Base-by-base conservation (phyloP, 2,797 vertebrate species). In the Coregonus suidteri region DNA sequence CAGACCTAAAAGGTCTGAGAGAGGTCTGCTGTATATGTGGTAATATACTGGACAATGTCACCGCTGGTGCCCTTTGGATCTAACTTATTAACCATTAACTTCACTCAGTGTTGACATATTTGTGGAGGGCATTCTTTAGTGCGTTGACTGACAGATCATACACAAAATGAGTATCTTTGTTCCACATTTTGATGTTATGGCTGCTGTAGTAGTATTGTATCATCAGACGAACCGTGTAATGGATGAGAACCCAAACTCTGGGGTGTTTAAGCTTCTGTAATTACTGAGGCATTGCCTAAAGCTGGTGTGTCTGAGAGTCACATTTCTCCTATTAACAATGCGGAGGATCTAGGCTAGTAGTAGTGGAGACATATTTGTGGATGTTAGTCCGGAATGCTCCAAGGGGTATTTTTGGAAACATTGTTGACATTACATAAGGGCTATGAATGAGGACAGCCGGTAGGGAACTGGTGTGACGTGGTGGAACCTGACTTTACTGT, bases 81-180 rank as follows among this genome's bases (percentile, higher is more conserved):
- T 71, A 34, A 64, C 77, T 88, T 83, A 88, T 78, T 89, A 87
- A 88, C 84, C 87, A 87, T 78, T 88, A 87, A 89, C 72, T 15
- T 31, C 15, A 34, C 65, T 77, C 30, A 79, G 84, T 88, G 81
- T 87, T 75, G 73, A 77, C 75, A 88, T 64, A 64, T 25, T 64
- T 64, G 9, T 30, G 1, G n/a, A 7, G n/a, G 56, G n/a, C 16
- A 7, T 62, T 62, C 56, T 62, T 62, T 64, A 20, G 3, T 64
- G 9, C 59, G 80, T 87, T 77, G 73, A 75, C 76, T 87, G 83
- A 83, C 85, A 34, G 25, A 16, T 68, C 66, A 84, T 6, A 47
- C 59, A 87, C 83, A 75, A 86, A 82, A 65, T 47, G 2, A 83
- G 74, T 52, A 77, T 74, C 72, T 77, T 79, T 76, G 75, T 81